Evolutionary conservation across 1,140 invertebrate genomes (phyloP), one percentile per base, ranked within the genome.

Genomic region (Leptinotarsa lineolata): DNA sequence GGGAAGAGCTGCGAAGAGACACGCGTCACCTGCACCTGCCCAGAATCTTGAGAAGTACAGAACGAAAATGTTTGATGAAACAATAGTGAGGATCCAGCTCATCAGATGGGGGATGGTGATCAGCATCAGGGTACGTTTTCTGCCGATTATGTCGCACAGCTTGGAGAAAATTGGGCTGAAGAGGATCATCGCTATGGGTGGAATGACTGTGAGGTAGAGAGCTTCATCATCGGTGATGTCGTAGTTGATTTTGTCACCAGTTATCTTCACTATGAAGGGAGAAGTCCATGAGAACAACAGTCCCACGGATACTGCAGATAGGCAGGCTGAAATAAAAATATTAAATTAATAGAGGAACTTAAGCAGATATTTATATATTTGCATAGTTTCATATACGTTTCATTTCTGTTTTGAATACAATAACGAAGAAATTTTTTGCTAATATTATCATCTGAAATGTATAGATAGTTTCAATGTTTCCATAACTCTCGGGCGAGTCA

Each of bases 1-100:
- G 0, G 90, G 89, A n/a, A 82, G 66, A 4, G 76, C 73, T 12
- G 77, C 71, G 63, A 82, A 83, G 30, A 78, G 68, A 58, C 77
- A 76, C 12, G 74, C 80, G 67, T 83, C 79, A 8, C 70, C 80
- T 2, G 82, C 58, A 16, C 83, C 83, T 21, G 72, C 58, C n/a
- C 79, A 65, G 60, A 81, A 74, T 63, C 80, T 71, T 8, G 74
- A 74, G 1, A 81, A 68, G 65, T 77, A 81, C 16, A 79, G 74
- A 20, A 75, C 20, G 30, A 68, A 74, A 11, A 76, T 65, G 18
- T 72, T 72, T 64, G 64, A 74, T 12, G 80, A 73, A 24, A 76
- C 67, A 4, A 74, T 67, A 3, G 72, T 74, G 3, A 78, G 65
- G 21, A 81, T 69, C 75, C 77, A 77, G n/a, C 70, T 65, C 5